Conservation (phyloP, 2,888 invertebrate genomes). For the Cetonia aurata region DNA sequence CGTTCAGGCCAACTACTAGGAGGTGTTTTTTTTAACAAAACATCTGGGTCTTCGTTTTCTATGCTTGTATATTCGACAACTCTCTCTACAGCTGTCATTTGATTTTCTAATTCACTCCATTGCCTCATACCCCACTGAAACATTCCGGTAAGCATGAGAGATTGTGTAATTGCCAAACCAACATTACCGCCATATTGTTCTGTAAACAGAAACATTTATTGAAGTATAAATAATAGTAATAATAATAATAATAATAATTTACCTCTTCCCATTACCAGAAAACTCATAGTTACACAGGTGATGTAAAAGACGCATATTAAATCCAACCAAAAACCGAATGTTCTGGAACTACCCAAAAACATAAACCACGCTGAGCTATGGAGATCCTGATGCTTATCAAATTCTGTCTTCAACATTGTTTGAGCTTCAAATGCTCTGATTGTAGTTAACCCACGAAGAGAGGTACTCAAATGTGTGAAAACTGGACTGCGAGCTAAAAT, state of each 20-base stretch:
- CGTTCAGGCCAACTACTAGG: slow-evolving; percentile 79
- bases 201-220: slow-evolving; percentile 43
- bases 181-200: slow-evolving; percentile 61
- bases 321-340: slow-evolving; percentile 80
- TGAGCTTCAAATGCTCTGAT: slow-evolving; percentile 80
- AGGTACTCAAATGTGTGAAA: slow-evolving; percentile 80
- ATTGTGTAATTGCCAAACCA: slow-evolving; percentile 62
- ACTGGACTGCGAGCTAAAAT: slow-evolving; percentile 77
- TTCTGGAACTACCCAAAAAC: slow-evolving; percentile 74
- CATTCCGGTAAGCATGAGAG: slow-evolving; percentile 66
- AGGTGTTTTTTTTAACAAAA: slow-evolving; percentile 70
- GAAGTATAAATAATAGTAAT: too few relatives aligned
- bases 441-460: slow-evolving; percentile 82
- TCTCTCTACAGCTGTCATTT: slow-evolving; percentile 92
- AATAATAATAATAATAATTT: background rate
- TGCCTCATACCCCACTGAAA: slow-evolving; percentile 86
- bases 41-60: slow-evolving; percentile 60
- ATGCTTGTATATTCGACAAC: slow-evolving; percentile 65
- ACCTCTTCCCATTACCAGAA: slow-evolving; percentile 41
- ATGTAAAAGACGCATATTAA: slow-evolving; percentile 76
- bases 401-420: slow-evolving; percentile 74
- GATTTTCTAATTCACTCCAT: slow-evolving; percentile 70
- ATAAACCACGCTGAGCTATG: slow-evolving; percentile 84
- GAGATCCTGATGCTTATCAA: slow-evolving; percentile 73
- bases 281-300: slow-evolving; percentile 56